Percentiles rank a stretch among this genome's conserved stretches.
phyloP scores from a whole-genome alignment of 2,113 vertebrate genomes.

The Dryoscopus gambensis region DNA sequence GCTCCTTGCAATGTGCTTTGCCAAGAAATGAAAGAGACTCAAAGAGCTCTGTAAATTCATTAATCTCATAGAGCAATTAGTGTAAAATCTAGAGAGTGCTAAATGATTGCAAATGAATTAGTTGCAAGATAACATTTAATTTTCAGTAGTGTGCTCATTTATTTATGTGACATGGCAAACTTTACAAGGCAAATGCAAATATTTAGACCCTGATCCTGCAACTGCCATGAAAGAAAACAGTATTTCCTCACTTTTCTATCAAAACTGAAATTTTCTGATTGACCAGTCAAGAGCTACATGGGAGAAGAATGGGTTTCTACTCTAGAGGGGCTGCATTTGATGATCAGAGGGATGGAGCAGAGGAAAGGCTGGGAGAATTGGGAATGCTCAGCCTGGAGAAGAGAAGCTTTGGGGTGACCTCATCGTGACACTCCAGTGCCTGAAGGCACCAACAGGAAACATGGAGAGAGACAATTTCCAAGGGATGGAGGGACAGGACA shows the following conservation, averaged over 20 bases:
- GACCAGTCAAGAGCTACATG: neutral
- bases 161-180: conserved; percentile 62
- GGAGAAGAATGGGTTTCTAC: neutral
- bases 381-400: neutral
- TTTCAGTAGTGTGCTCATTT: conserved; percentile 58
- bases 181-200: conserved; percentile 58
- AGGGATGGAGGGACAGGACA: fast-evolving
- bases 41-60: conserved; percentile 69
- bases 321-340: neutral
- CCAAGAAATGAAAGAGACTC: conserved; percentile 53
- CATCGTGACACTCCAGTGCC: neutral
- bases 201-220: neutral
- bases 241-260: neutral
- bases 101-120: conserved; percentile 74
- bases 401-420: neutral
- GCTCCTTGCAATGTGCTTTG: neutral
- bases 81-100: conserved; percentile 68
- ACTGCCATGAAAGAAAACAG: neutral
- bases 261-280: neutral
- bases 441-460: neutral
- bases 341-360: neutral
- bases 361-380: neutral
- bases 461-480: no score
- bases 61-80: conserved; percentile 71
- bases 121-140: conserved; percentile 66